Evolutionary conservation across 2,113 vertebrate species (phyloP), one percentile per base, ranked within the genome.

Genomic region (Peromyscus californicus): DNA sequence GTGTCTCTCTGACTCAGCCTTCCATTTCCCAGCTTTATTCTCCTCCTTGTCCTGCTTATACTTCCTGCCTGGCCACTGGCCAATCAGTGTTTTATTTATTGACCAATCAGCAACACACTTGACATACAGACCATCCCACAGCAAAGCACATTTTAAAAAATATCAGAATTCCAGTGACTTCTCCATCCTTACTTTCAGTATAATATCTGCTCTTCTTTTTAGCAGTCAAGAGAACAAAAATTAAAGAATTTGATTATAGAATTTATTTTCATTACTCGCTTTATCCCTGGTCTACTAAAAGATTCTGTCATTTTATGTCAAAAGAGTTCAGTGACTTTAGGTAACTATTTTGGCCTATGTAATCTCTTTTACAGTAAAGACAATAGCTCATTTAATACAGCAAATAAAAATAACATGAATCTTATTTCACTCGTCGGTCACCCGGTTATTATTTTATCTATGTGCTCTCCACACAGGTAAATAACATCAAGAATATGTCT

Each of bases 401-500:
- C 67, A 90, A 96, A 94, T 92, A 1, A 93, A 90, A 98, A 94
- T 79, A 91, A n/a, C n/a, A 69, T 75, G 88, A 89, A 65, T 93
- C 91, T 59, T 1, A 26, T 96, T 94, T 85, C 39, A 26, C 69
- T 92, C 93, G 48, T 33, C 51, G 93, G 80, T 42, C 51, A 90
- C 42, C 83, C 74, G 84, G 26, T 22, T 7, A 85, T 88, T 9
- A 15, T 16, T 13, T 11, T 70, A 95, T 75, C 83, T 69, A 67
- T 80, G 72, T 63, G 33, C 45, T 97, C 87, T 90, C 29, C 7
- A 5, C 7, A 0, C 29, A 96, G 26, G 26, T 54, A 84, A 96
- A 89, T 91, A 93, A 72, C 70, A 1, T n/a, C 80, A 90, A 84
- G 57, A 94, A 51, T 88, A 11, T 6, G 72, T 59, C 0, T 16